Evolutionary conservation across 1,140 invertebrate genomes (phyloP), one percentile per base, ranked within the genome.

Genomic region (Mylabris phalerata): DNA sequence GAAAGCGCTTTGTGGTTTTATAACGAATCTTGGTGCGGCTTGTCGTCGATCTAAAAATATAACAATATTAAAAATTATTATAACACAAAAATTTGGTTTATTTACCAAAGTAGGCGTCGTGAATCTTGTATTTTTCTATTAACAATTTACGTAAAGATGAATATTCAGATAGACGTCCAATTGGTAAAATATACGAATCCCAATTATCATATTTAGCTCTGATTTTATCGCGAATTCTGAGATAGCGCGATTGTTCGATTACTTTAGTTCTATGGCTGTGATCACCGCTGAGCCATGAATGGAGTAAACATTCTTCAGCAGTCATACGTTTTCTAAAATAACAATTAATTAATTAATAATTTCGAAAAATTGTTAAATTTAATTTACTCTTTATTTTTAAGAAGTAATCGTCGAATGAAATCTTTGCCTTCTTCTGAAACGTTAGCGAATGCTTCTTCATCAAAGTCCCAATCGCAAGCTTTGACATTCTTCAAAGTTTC

Each of bases 401-500:
- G 76, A 1, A 99, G 81, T 55, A 99, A 79, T 71, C 89, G 85
- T 54, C 86, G 84, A 75, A 99, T 99, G 73, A 99, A 99, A 78
- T 99, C 98, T 79, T 95, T 98, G 62, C 89, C 98, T 75, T 98
- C 92, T 46, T 95, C 91, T 1, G 96, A 98, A 47, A 99, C 92
- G 66, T 88, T 85, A 4, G 85, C 79, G 77, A 98, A 97, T 13
- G 95, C 88, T 73, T 95, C 89, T 71, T 90, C 87, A 75, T 99
- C 94, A 78, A 99, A 98, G 79, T 96, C 93, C 95, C 95, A 99
- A 74, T 98, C 94, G 71, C 95, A 98, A 24, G 91, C 89, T 75
- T 95, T 96, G 0, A 99, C 97, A 75, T 99, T 98, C 75, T 98
- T 96, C 45, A 99, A 75, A 0, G 97, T 99, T 68, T 98, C 96